These are phyloP conservation scores for Pseudorectes ferrugineus DNA, from an alignment of 2,113 vertebrate genomes.

Conservation along the genomic window DNA sequence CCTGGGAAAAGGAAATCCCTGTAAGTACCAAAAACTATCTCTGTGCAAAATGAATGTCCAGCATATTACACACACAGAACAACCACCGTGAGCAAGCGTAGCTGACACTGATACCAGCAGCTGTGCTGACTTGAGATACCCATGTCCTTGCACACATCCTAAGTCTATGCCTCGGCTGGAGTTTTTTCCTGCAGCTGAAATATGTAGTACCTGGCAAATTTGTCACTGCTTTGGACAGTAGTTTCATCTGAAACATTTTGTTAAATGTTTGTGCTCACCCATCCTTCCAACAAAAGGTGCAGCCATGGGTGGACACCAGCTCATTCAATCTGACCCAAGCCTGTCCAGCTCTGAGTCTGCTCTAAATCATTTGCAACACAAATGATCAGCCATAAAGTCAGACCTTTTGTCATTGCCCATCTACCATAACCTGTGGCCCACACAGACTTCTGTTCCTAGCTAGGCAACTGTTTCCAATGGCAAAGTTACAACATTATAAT, in stretches of 20 bases:
- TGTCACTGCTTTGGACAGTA: neutral
- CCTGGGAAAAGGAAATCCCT: neutral
- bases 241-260: conserved; percentile 3
- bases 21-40: neutral
- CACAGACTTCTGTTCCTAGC: neutral
- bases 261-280: neutral
- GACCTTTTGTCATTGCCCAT: conserved; percentile 36
- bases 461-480: neutral
- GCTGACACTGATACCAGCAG: neutral
- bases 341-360: neutral
- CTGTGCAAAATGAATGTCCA: neutral
- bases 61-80: neutral
- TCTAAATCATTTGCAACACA: conserved; percentile 35
- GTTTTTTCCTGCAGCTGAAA: neutral
- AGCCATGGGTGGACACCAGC: conserved; percentile 26
- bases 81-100: neutral
- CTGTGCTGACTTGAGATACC: neutral
- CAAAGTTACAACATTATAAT: conserved; percentile 37
- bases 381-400: neutral
- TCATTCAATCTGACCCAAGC: neutral
- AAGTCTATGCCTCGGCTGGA: neutral
- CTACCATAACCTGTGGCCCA: conserved; percentile 17
- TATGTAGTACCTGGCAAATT: neutral
- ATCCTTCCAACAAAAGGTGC: conserved; percentile 8
- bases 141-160: neutral